These are phyloP conservation scores for Trichomalopsis sarcophagae DNA, from an alignment of 1,140 invertebrate species.

Conservation along the genomic window DNA sequence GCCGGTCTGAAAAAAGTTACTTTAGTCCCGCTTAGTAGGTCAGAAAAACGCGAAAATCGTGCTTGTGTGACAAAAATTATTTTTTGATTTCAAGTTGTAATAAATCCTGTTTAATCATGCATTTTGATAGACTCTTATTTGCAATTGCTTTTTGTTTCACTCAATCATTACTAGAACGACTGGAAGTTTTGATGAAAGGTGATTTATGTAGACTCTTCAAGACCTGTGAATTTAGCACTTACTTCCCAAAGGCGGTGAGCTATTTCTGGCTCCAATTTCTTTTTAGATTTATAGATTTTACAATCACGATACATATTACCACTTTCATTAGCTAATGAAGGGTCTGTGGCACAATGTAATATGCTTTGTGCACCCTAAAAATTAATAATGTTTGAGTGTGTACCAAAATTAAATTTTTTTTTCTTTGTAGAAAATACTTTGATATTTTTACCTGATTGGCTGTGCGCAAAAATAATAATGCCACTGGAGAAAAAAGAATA, in stretches of 20 bases:
- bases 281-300: slow-evolving; percentile 78
- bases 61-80: too few species aligned
- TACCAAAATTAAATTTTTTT: background rate
- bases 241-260: slow-evolving; percentile 83
- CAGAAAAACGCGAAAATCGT: too few species aligned
- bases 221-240: slow-evolving; percentile 77
- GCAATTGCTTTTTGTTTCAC: background rate
- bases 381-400: background rate
- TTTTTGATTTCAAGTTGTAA: slow-evolving; percentile 13
- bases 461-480: slow-evolving; percentile 82
- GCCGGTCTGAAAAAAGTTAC: too few species aligned
- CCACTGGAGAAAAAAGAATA: slow-evolving; percentile 81
- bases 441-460: slow-evolving; percentile 80
- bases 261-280: slow-evolving; percentile 77
- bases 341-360: slow-evolving; percentile 84
- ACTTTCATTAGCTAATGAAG: slow-evolving; percentile 78
- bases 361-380: slow-evolving; percentile 84
- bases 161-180: background rate
- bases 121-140: background rate
- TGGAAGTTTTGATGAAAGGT: slow-evolving; percentile 12
- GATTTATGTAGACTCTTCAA: slow-evolving; percentile 51
- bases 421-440: background rate
- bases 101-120: background rate
- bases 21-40: too few species aligned
- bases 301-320: slow-evolving; percentile 86